Percentiles rank a stretch among this genome's conserved stretches.
phyloP scores from a whole-genome alignment of 2,888 invertebrate species.

The Microctonus hyperodae region DNA sequence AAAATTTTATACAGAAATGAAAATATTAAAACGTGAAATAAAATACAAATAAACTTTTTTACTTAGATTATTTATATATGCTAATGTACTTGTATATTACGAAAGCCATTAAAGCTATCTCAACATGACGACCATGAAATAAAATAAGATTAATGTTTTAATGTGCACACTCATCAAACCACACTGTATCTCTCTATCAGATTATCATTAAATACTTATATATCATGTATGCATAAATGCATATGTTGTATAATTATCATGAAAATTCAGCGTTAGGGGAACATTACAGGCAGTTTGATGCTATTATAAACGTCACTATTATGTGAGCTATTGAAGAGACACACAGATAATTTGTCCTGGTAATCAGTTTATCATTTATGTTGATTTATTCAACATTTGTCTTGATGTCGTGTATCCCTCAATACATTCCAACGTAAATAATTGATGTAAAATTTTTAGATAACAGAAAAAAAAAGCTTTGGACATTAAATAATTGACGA shows the following conservation, averaged over 20 bases:
- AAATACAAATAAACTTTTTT: background rate
- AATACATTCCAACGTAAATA: background rate
- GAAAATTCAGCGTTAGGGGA: background rate
- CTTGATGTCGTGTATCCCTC: background rate
- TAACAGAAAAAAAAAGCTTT: background rate
- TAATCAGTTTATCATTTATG: conserved; percentile 10
- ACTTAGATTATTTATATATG: background rate
- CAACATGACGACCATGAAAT: background rate
- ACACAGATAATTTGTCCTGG: background rate
- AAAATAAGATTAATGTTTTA: background rate
- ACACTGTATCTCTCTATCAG: conserved; percentile 1
- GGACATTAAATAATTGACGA: too few species aligned
- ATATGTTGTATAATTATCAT: background rate
- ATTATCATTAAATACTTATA: conserved; percentile 1
- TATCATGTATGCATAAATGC: background rate
- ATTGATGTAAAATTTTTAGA: background rate
- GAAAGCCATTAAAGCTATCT: background rate
- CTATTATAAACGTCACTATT: conserved; percentile 9
- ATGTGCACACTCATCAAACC: background rate
- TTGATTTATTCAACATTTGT: conserved; percentile 6
- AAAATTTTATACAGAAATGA: too few species aligned
- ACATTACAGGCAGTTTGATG: conserved; percentile 6
- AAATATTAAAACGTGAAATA: background rate
- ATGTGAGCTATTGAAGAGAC: background rate
- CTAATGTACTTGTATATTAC: background rate